Base-by-base conservation (phyloP, 2,797 vertebrate species). In the Halcyon smyrnensis region DNA sequence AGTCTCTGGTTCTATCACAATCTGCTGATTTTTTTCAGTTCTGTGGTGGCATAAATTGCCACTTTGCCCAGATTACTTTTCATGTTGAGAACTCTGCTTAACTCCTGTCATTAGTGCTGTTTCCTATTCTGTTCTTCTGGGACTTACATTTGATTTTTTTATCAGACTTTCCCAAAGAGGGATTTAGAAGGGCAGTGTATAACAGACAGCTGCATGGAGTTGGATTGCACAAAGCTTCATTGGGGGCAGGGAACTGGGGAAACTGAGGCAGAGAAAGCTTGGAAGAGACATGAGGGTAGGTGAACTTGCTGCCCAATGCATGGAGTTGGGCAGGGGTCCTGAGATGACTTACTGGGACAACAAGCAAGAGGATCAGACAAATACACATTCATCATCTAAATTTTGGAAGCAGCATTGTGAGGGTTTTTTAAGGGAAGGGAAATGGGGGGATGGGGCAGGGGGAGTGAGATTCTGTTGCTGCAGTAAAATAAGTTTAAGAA, bases 401-500 rank as follows among this genome's bases (percentile, higher is more conserved):
- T n/a, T 87, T 39, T 71, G 28, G 41, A 90, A 87, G 12, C 25
- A 48, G 56, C 6, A 15, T 1, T 73, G 12, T 53, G 7, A 25
- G 14, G 0, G 17, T 15, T 45, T 48, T 59, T 39, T 21, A 27
- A 60, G 21, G 13, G 5, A 15, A 62, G 11, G 39, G 36, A 50
- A 54, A 23, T 9, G 8, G 2, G 25, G 1, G 7, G 10, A 27
- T 2, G 6, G 5, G 21, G 68, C 7, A 8, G 43, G 41, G 43
- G 17, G 43, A 43, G 16, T 30, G 32, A 51, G 39, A 25, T 60
- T 56, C 19, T 94, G 1, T 65, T 2, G 1, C 43, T 41, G 25
- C 53, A 60, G 0, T 74, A 51, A 59, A 65, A n/a, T 28, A 57
- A 75, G 43, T 41, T 88, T 73, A 67, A 43, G 63, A 83, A 64